Evolutionary conservation across 2,888 invertebrate species (phyloP).

Genomic region (Caenorhabditis afra): DNA sequence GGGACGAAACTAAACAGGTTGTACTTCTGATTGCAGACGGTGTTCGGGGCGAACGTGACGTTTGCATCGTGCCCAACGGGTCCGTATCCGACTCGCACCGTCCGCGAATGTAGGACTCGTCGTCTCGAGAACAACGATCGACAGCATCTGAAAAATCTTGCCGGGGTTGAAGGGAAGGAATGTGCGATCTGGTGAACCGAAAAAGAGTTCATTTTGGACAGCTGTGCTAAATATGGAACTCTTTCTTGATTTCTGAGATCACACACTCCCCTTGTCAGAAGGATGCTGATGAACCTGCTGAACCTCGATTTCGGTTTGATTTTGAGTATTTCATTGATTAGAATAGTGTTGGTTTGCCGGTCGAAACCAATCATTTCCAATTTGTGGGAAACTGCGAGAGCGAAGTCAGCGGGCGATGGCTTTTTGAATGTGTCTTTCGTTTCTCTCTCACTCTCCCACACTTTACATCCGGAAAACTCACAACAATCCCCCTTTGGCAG

Average conservation of each 20-base stretch:
- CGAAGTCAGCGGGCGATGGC: conserved; percentile 2
- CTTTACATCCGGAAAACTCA: conserved; percentile 36
- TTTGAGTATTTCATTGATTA: conserved; percentile 29
- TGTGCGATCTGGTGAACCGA: background rate
- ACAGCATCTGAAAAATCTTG: conserved; percentile 75
- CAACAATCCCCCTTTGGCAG: conserved; percentile 57
- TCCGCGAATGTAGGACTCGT: conserved; percentile 77
- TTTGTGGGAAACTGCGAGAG: too few species aligned
- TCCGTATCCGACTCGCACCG: conserved; percentile 79
- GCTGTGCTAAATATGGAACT: too few species aligned
- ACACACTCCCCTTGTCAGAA: too few species aligned
- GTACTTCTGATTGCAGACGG: conserved; percentile 98
- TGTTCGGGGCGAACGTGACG: conserved; percentile 85
- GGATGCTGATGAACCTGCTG: conserved; percentile 16
- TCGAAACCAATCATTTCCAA: conserved; percentile 46
- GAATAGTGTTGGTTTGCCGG: conserved; percentile 33
- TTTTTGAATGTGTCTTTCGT: too few species aligned
- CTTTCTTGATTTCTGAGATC: too few species aligned
- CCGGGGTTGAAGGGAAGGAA: background rate
- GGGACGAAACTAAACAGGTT: conserved; percentile 85
- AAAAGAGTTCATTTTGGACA: too few species aligned
- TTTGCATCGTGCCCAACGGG: conserved; percentile 67
- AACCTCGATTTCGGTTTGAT: conserved; percentile 27
- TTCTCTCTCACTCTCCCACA: too few species aligned
- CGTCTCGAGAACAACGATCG: conserved; percentile 75